Evolutionary conservation across 2,113 vertebrate genomes (phyloP).

Genomic region (Oryctolagus cuniculus): DNA sequence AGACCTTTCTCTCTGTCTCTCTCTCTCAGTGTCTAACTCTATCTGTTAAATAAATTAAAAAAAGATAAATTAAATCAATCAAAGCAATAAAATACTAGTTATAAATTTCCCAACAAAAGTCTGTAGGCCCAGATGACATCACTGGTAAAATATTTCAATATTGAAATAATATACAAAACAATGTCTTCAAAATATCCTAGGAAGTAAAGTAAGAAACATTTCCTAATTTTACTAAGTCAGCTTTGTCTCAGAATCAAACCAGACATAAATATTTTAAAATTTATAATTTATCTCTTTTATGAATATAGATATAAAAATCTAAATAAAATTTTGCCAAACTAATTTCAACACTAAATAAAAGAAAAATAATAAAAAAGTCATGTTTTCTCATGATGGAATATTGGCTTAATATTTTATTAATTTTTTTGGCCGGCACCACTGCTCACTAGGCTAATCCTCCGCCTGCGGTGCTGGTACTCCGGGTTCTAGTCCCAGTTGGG

Average conservation of each 20-base stretch:
- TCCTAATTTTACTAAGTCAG: neutral
- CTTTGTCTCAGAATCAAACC: neutral
- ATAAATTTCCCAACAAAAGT: neutral
- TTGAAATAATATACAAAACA: neutral
- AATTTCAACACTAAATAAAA: neutral
- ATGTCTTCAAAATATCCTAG: neutral
- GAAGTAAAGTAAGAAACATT: neutral
- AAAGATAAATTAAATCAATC: neutral
- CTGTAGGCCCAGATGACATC: neutral
- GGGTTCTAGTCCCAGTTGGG: too few relatives aligned
- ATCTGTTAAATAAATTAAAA: too few relatives aligned
- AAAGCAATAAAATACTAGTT: neutral
- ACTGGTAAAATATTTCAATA: constrained; percentile 1
- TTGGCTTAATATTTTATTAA: neutral
- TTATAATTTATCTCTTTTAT: neutral
- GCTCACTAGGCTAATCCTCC: too few relatives aligned
- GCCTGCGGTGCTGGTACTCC: too few relatives aligned
- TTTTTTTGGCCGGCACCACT: too few relatives aligned
- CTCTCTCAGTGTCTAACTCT: too few relatives aligned
- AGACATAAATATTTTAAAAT: neutral
- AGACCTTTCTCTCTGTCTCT: too few relatives aligned
- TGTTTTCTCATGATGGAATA: neutral
- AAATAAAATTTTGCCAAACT: neutral
- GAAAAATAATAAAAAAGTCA: too few relatives aligned
- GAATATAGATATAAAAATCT: neutral